Evolutionary conservation across 2,113 vertebrate species (phyloP).

Genomic region (Microcebus murinus): DNA sequence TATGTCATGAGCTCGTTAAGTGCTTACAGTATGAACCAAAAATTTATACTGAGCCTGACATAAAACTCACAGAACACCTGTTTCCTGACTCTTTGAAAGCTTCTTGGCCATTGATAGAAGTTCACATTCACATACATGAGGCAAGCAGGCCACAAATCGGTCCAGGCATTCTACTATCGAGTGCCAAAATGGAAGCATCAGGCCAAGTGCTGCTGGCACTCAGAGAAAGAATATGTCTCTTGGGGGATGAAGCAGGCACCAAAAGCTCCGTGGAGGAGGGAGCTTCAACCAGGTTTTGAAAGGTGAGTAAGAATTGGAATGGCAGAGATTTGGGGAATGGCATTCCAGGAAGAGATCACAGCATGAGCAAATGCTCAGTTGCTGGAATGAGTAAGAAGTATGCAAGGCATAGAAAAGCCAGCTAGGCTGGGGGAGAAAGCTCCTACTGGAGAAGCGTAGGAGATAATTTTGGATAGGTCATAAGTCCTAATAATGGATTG

Average conservation of each 20-base stretch:
- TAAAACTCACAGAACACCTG: neutral
- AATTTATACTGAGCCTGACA: neutral
- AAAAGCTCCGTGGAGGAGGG: neutral
- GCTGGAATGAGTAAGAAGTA: neutral
- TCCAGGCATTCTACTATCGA: neutral
- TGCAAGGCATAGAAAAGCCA: neutral
- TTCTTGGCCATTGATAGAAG: neutral
- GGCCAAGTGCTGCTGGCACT: neutral
- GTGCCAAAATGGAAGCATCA: neutral
- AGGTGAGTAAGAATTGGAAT: neutral
- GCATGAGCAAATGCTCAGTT: neutral
- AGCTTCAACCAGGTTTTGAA: slow-evolving; percentile 27
- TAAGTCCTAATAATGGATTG: neutral
- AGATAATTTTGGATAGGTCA: neutral
- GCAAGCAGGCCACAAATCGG: neutral
- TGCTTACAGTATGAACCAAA: slow-evolving; percentile 23
- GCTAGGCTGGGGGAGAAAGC: neutral
- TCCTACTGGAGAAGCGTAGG: neutral
- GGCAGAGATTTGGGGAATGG: neutral
- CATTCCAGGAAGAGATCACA: neutral
- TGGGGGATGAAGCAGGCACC: neutral
- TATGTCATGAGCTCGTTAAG: slow-evolving; percentile 35
- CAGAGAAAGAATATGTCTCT: neutral
- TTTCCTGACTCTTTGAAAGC: neutral
- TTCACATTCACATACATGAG: neutral